Percentiles rank a stretch among this genome's conserved stretches.
These are phyloP conservation scores for Microctenopoma stevenorrisi DNA, from an alignment of 2,797 vertebrate genomes.

Conservation along the genomic window DNA sequence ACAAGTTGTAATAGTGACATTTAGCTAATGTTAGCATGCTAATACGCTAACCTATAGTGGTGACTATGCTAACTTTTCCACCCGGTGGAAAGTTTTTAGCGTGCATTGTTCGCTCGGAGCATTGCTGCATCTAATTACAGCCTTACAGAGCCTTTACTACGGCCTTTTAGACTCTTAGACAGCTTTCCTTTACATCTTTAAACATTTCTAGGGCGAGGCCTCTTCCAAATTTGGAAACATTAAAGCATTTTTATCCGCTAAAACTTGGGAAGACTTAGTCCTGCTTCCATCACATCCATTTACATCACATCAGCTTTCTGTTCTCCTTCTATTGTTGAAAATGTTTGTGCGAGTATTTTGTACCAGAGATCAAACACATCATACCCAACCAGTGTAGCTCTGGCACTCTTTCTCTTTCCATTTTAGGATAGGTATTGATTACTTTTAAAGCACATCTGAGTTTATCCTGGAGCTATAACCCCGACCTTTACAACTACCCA, in stretches of 20 bases:
- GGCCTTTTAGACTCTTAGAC: neutral
- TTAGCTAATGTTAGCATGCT: no score
- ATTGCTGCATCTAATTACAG: neutral
- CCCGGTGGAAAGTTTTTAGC: no score
- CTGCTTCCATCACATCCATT: constrained; percentile 7
- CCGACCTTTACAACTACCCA: constrained; percentile 25
- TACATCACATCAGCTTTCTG: neutral
- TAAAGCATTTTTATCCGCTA: constrained; percentile 5
- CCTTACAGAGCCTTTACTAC: neutral
- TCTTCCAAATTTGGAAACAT: constrained; percentile 1
- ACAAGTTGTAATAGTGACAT: no score
- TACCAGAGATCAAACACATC: constrained; percentile 13
- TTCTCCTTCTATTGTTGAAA: neutral
- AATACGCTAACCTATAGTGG: neutral
- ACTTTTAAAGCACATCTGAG: constrained; percentile 21
- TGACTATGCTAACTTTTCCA: neutral
- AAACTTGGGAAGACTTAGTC: neutral
- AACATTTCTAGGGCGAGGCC: neutral
- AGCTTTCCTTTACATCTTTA: constrained; percentile 10
- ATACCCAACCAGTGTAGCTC: neutral
- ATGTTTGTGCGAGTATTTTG: constrained; percentile 1
- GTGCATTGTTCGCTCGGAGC: neutral
- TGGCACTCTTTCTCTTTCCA: constrained; percentile 17
- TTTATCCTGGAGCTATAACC: constrained; percentile 24
- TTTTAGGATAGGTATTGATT: constrained; percentile 50